Evolutionary conservation across 2,113 vertebrate species (phyloP).

Genomic region (Empidonax traillii): DNA sequence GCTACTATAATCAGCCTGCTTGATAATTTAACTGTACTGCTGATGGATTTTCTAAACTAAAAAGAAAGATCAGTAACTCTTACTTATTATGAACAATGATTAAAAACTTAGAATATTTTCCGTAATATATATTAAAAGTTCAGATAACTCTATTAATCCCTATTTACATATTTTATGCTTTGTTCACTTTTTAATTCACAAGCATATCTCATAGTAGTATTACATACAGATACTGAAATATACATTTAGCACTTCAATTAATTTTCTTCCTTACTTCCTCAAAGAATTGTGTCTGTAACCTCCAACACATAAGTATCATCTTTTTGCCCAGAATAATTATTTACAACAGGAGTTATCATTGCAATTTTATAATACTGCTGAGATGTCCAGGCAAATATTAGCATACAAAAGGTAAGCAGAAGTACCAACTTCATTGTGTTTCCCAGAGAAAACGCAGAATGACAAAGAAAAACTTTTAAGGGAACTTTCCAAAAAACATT

Average conservation of each 20-base stretch:
- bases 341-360: not conserved
- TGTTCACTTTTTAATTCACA: not conserved
- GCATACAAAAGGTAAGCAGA: not conserved
- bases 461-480: not conserved
- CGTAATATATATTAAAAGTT: not conserved
- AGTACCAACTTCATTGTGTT: not conserved
- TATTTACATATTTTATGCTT: not conserved
- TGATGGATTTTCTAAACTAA: not conserved
- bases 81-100: not conserved
- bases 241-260: not conserved
- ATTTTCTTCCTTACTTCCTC: not conserved
- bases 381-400: not conserved
- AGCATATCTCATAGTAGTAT: not conserved
- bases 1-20: not conserved
- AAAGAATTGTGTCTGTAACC: not conserved
- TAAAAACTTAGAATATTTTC: not conserved
- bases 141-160: not conserved
- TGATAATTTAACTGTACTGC: not conserved
- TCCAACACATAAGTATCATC: accelerated
- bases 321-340: not conserved
- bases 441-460: not conserved
- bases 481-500: not conserved
- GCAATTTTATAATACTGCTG: not conserved
- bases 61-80: not conserved
- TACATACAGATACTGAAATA: not conserved